Base-by-base conservation (phyloP, 2,113 vertebrate species). In the Entosphenus tridentatus region DNA sequence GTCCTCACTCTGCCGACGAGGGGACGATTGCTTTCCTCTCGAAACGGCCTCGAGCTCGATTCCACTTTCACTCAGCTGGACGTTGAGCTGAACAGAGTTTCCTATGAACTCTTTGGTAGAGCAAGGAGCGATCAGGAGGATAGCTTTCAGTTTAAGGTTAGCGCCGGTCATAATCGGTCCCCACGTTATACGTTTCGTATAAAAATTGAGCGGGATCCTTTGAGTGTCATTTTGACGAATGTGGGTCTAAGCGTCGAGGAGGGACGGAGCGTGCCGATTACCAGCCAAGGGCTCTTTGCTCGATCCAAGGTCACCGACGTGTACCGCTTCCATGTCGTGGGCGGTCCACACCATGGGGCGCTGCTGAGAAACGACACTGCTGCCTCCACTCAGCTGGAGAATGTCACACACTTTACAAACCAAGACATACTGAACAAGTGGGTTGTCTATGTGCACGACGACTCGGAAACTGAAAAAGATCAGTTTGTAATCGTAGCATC, bases 371-470 rank as follows among this genome's bases (percentile, higher is more conserved):
- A 39, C 39, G 39, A 39, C 39, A 39, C 39, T 39, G 39, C 39
- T 39, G 39, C 39, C 39, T 39, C 39, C 39, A 39, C 39, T 39
- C 1, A 5, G 39, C 39, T 39, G 57, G 75, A 76, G 68, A 84
- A 80, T 68, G 75, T 89, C 68, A 76, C 79, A 12, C 72, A 71
- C 10, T 93, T 93, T 74, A 86, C 78, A 69, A 83, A 79, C 70
- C 74, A 82, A 73, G 87, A 90, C 74, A 80, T 89, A 71, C 68
- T 74, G 56, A 76, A 75, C 12, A 78, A 85, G 56, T 72, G 67
- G n/a, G 78, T 95, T 58, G 80, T 89, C 73, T 96, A 87, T 17
- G 74, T 86, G 69, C 90, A 93, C 1, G 84, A 93, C 0, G 82
- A 91, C 76, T 85, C 85, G 67, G 91, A 96, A 79, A 85, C 83